These are phyloP conservation scores for Muscicapa adusta DNA, from an alignment of 2,113 vertebrate species.

Conservation along the genomic window DNA sequence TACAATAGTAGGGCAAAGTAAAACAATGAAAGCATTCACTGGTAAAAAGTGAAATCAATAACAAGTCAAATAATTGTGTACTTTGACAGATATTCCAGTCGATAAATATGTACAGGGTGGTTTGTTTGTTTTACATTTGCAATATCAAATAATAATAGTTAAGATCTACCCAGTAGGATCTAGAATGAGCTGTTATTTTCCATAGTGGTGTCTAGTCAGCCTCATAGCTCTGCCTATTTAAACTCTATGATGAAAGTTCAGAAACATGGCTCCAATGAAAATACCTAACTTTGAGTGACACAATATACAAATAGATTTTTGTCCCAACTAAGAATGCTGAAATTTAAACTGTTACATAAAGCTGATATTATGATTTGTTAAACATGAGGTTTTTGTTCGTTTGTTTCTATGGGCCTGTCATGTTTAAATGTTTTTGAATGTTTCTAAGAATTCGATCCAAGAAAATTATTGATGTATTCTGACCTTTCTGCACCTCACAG, in stretches of 20 bases:
- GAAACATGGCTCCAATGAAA: background rate
- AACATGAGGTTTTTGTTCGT: no score
- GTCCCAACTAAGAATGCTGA: background rate
- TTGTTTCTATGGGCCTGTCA: background rate
- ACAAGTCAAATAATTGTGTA: background rate
- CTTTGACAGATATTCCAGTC: background rate
- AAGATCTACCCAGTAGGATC: background rate
- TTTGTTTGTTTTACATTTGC: background rate
- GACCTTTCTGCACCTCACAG: background rate
- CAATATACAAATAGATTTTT: background rate
- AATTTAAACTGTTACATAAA: background rate
- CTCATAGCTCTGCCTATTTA: background rate
- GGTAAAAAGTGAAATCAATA: background rate
- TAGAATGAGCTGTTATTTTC: background rate
- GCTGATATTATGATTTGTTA: background rate
- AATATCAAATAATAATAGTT: background rate
- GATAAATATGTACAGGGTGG: accelerated
- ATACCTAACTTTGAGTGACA: background rate
- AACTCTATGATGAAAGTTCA: background rate
- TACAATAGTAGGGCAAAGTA: background rate
- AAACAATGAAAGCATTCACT: background rate
- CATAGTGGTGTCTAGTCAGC: background rate
- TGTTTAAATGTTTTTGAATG: background rate
- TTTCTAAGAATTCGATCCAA: background rate
- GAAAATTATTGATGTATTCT: background rate